Evolutionary conservation across 2,113 vertebrate species (phyloP), one percentile per base, ranked within the genome.

Genomic region (Vimba vimba): DNA sequence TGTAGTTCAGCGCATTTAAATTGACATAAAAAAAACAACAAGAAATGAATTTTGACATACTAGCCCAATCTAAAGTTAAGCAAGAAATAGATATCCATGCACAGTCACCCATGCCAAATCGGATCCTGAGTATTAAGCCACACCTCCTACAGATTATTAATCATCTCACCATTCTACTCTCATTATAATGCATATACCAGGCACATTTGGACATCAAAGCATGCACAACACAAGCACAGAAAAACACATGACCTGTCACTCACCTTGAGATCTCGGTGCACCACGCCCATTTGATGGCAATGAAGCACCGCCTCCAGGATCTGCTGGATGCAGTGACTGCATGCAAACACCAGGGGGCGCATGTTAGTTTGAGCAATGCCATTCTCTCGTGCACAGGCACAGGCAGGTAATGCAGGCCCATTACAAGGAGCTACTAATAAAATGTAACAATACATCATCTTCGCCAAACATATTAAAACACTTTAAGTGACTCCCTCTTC

Each of bases 231-330:
- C 19, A 71, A 33, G 8, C 68, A 71, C 68, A 23, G 33, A 71
- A 5, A 21, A 43, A 71, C 68, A 10, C 4, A 71, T 43, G 36
- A 82, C 83, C 90, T 69, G 73, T 91, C 90, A 96, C 96, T 97
- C 94, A 98, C 97, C 97, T 98, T 99, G 91, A 99, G 96, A 94
- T 98, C 97, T 93, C 97, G 96, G 96, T 99, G 97, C 92, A 99
- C 97, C 88, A 99, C 97, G 78, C 97, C 97, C 97, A 97, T 97
- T 93, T 98, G 97, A 94, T 98, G 97, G 94, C 97, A 98, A 91
- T 97, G 97, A 93, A 97, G 97, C 92, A 98, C 97, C 73, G 97
- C 97, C 94, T 98, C 97, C 95, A 98, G 95, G 96, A 98, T 98
- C 96, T 98, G 97, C 96, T 98, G 97, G 95, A 97, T 97, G 95